Base-by-base conservation (phyloP, 2,113 vertebrate genomes). In the Ancistrus triradiatus region DNA sequence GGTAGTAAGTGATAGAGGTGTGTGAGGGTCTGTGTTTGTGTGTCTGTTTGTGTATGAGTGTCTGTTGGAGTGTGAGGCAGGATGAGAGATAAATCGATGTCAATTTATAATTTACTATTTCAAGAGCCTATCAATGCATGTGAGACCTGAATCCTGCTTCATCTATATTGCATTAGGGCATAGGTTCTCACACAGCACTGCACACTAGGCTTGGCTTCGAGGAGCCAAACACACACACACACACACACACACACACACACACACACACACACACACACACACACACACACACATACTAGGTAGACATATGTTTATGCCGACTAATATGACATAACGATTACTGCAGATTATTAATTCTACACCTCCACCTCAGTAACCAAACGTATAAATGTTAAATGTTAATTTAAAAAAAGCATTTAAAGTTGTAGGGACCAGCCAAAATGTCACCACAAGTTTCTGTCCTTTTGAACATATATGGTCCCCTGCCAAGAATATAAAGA, bases 101-200 rank as follows among this genome's bases (percentile, higher is more conserved):
- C 90, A 90, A 95, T 98, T 95, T 95, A 97, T 97, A 96, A 97
- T 98, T 98, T 95, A 97, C 93, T 94, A 93, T 92, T 86, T 90
- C 90, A 93, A 88, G 49, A 73, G 67, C 91, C 91, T 92, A 93
- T 92, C 91, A 91, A 91, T 93, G 93, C 94, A 95, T 97, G 94
- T 95, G 92, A 92, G 90, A 89, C 91, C 91, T 90, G 66, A 43
- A 95, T 93, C 93, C 93, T 91, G 88, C 80, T 91, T 96, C 89
- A 93, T 98, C 94, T 96, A 96, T 95, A 98, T 96, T 98, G 91
- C 93, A 98, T 97, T 93, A 95, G 66, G 59, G 68, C 60, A 63
- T 65, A 73, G 58, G 65, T 62, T 60, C 70, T 28, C 40, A 18
- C 59, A 63, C 59, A 19, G 59, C 33, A 69, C 66, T 62, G 58